phyloP scores from a whole-genome alignment of 1,140 invertebrate genomes.

The Calliopsis andreniformis region DNA sequence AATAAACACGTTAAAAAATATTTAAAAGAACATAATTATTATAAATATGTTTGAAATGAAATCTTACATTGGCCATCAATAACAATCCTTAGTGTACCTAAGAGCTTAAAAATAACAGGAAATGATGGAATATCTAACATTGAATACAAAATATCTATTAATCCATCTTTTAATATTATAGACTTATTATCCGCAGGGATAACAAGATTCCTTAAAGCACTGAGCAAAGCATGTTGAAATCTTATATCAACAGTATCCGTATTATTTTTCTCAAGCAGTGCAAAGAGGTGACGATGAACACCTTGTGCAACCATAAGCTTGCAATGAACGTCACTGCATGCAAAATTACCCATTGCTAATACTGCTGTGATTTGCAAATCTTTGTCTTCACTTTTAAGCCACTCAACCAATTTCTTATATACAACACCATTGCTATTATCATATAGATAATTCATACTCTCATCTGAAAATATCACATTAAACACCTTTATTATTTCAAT shows the following conservation, averaged over 20 bases:
- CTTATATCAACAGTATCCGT: conserved; percentile 85
- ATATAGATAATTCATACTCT: conserved; percentile 92
- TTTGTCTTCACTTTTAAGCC: conserved; percentile 88
- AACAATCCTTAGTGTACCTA: conserved; percentile 93
- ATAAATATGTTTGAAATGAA: neutral
- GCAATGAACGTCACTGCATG: conserved; percentile 91
- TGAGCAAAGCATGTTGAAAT: conserved; percentile 91
- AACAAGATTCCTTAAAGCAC: conserved; percentile 90
- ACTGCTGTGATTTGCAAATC: conserved; percentile 91
- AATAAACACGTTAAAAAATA: conserved; percentile 22
- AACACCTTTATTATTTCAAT: neutral
- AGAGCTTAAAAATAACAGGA: conserved; percentile 92
- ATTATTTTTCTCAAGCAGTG: conserved; percentile 83
- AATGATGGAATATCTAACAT: conserved; percentile 88
- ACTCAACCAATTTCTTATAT: conserved; percentile 87
- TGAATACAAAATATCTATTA: conserved; percentile 88
- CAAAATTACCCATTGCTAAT: conserved; percentile 94
- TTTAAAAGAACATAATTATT: conserved; percentile 31
- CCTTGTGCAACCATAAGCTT: conserved; percentile 90
- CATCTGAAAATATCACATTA: conserved; percentile 83
- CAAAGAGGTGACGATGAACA: conserved; percentile 88
- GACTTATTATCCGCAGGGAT: conserved; percentile 91
- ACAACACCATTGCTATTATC: conserved; percentile 86
- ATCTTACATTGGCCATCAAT: conserved; percentile 88
- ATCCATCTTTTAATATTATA: conserved; percentile 86